These are phyloP conservation scores for Odontesthes bonariensis DNA, from an alignment of 2,113 vertebrate genomes.

Conservation along the genomic window DNA sequence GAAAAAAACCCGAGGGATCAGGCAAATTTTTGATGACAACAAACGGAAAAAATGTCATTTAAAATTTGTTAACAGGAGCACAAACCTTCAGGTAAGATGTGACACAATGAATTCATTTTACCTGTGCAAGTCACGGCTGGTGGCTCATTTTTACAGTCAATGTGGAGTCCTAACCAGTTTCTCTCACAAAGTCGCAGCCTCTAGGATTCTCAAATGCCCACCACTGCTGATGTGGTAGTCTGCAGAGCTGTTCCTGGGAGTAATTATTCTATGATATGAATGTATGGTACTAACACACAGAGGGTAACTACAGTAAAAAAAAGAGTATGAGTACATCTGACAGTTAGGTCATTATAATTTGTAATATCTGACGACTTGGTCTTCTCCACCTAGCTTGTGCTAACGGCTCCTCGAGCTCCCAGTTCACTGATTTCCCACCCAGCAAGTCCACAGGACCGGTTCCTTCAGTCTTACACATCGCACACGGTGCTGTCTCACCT, in stretches of 20 bases:
- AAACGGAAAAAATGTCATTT: no score
- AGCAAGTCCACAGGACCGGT: neutral
- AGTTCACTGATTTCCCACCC: no score
- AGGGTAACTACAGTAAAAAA: neutral
- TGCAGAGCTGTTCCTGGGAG: slow-evolving; percentile 17
- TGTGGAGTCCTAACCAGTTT: neutral
- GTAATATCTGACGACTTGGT: no score
- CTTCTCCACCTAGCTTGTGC: no score
- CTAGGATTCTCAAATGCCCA: neutral
- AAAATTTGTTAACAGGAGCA: neutral
- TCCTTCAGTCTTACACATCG: neutral
- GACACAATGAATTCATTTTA: neutral
- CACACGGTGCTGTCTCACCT: neutral
- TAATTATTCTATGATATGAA: slow-evolving; percentile 8
- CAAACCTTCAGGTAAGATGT: neutral
- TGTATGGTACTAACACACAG: neutral
- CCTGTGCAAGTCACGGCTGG: neutral
- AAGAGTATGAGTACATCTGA: neutral
- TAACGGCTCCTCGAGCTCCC: no score
- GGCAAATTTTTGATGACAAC: no score
- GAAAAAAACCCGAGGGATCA: no score
- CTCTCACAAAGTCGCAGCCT: neutral
- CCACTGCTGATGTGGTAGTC: neutral
- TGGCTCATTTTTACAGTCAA: neutral
- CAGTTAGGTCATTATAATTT: no score